Conservation (phyloP, 37 sponge, comb jelly and placozoan genomes). For the Eunapius fragilis region DNA sequence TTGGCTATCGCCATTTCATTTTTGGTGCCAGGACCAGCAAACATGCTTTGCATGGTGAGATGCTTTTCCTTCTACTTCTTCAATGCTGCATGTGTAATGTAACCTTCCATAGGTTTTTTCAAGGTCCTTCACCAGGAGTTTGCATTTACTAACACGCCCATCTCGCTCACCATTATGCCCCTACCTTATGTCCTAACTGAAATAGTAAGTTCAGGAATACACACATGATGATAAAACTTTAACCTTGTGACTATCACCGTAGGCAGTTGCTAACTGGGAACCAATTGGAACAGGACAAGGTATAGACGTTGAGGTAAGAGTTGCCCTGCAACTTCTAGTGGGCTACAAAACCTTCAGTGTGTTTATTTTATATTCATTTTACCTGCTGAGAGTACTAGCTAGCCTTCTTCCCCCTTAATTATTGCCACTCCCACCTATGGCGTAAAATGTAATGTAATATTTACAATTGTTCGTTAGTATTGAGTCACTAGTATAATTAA, state of each 20-base stretch:
- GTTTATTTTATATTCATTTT: too few species aligned
- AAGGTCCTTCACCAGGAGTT: constrained; percentile 51
- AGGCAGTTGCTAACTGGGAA: constrained; percentile 36
- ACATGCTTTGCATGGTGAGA: constrained; percentile 68
- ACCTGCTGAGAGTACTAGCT: too few species aligned
- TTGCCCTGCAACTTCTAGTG: not conserved
- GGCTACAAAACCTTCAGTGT: too few species aligned
- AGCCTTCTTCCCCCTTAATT: too few species aligned
- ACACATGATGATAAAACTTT: not conserved
- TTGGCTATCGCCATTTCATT: not conserved
- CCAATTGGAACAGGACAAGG: constrained; percentile 20
- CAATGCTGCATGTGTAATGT: not conserved
- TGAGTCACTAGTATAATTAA: too few species aligned
- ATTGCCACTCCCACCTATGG: too few species aligned
- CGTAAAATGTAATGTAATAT: too few species aligned
- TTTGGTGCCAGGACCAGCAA: constrained; percentile 43
- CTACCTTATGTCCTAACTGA: constrained; percentile 55
- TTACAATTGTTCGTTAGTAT: too few species aligned
- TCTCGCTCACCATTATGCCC: constrained; percentile 51
- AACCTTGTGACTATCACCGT: not conserved
- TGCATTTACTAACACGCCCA: constrained; percentile 34
- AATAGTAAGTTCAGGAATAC: constrained; percentile 2
- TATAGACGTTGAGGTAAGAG: constrained; percentile 25
- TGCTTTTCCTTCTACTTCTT: not conserved
- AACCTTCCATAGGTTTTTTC: constrained; percentile 34